phyloP scores from a whole-genome alignment of 35 echinoderm and acorn worm genomes.

The Holothuria glaberrima region DNA sequence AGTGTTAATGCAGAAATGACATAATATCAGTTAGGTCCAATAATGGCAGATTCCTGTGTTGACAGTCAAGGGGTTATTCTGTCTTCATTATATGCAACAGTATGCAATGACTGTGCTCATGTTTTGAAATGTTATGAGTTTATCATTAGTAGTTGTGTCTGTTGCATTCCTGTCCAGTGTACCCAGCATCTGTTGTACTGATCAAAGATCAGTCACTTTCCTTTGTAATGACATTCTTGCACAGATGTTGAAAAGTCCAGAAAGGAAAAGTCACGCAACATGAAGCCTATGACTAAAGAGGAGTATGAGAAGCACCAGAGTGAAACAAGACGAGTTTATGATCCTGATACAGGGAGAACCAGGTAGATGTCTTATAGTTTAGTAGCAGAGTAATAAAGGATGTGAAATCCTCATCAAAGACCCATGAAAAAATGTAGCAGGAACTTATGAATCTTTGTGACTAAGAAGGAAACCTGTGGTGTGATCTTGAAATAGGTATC shows the following conservation, averaged over 20 bases:
- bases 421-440: too few species aligned
- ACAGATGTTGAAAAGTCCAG: constrained; percentile 6
- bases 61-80: too few species aligned
- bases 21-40: too few species aligned
- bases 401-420: too few species aligned
- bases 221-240: neutral
- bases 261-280: constrained; percentile 19
- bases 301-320: constrained; percentile 92
- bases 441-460: too few species aligned
- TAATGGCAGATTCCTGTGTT: too few species aligned
- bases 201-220: neutral
- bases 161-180: neutral
- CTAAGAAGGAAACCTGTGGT: too few species aligned
- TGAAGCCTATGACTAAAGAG: constrained; percentile 93
- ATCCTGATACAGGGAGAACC: constrained; percentile 87
- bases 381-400: too few species aligned
- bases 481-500: too few species aligned
- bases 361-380: constrained; percentile 53
- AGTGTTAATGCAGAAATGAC: too few species aligned
- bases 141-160: neutral
- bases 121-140: neutral
- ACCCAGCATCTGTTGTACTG: neutral
- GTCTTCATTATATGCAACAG: too few species aligned
- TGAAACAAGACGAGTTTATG: constrained; percentile 70
- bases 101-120: too few species aligned